Base-by-base conservation (phyloP, 2,113 vertebrate genomes). In the Neoarius graeffei region DNA sequence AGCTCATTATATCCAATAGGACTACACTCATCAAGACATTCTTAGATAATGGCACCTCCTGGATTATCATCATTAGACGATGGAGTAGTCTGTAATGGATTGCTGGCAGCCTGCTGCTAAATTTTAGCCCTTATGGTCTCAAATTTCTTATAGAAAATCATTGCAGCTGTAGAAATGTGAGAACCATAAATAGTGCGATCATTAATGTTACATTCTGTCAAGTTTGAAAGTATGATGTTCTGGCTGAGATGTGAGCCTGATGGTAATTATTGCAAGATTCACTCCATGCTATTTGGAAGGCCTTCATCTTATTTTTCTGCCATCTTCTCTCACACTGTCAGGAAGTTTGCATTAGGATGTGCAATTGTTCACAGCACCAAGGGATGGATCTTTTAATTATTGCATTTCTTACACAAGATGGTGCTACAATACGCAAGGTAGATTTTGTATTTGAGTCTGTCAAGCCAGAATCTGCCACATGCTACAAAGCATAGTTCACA, bases 121-220 rank as follows among this genome's bases (percentile, higher is more conserved):
- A 82, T 62, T 42, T 48, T 14, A 62, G 4, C 57, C 10, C 59
- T 81, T 35, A 59, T 42, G 80, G 56, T 60, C 19, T 60, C 30
- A 10, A 23, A 81, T 80, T 56, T 80, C 76, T 56, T 80, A 54
- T n/a, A 56, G 76, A 60, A 81, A 60, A 62, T 81, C 57, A 42
- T 11, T 60, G 56, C 30, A 60, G 27, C 56, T 81, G 80, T 56
- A 20, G 19, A 23, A 59, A 60, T 42, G 11, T 20, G 57, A 81
- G 56, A 60, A 60, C 60, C 17, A 60, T 81, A 23, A 59, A 60
- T 60, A 81, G 27, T 10, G 57, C 0, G 5, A 62, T 82, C 80
- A 82, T 62, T 82, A 62, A 82, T 4, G 80, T 14, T 62, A 82
- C 30, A 62, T 62, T 82, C 80, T n/a, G 30, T 80, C n/a, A 56